These are phyloP conservation scores for Drosophila sp. DNA, from an alignment of 1,140 invertebrate species.

Conservation along the genomic window DNA sequence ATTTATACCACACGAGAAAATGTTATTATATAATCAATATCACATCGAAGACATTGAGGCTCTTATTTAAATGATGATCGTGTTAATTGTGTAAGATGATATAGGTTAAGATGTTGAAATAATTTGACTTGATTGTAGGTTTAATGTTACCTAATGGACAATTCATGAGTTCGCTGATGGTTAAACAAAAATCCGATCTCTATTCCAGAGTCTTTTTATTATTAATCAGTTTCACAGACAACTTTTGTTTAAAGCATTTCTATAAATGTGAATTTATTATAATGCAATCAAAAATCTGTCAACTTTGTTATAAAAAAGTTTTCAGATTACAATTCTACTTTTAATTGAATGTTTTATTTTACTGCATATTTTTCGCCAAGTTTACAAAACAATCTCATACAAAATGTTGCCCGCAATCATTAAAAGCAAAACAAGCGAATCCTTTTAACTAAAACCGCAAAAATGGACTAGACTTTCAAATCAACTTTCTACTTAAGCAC, in stretches of 20 bases:
- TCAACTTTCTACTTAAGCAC: conserved; percentile 39
- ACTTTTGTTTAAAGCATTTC: too few species aligned
- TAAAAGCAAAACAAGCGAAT: not conserved
- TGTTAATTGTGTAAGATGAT: conserved; percentile 40
- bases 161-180: not conserved
- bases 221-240: too few species aligned
- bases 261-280: too few species aligned
- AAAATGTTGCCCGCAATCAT: not conserved
- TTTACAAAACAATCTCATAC: conserved; percentile 53
- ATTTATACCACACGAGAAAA: conserved; percentile 55
- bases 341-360: too few species aligned
- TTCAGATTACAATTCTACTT: too few species aligned
- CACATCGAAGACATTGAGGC: conserved; percentile 29
- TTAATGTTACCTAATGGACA: not conserved
- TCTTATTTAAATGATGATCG: conserved; percentile 18
- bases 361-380: not conserved
- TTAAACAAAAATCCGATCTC: too few species aligned
- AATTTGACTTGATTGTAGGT: not conserved
- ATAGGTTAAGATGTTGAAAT: conserved; percentile 37
- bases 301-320: too few species aligned
- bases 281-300: too few species aligned
- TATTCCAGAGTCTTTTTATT: too few species aligned
- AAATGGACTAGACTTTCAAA: conserved; percentile 63
- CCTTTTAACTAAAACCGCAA: conserved; percentile 11
- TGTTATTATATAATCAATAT: conserved; percentile 56